Evolutionary conservation across 2,113 vertebrate species (phyloP).

Genomic region (Illadopsis cleaveri): DNA sequence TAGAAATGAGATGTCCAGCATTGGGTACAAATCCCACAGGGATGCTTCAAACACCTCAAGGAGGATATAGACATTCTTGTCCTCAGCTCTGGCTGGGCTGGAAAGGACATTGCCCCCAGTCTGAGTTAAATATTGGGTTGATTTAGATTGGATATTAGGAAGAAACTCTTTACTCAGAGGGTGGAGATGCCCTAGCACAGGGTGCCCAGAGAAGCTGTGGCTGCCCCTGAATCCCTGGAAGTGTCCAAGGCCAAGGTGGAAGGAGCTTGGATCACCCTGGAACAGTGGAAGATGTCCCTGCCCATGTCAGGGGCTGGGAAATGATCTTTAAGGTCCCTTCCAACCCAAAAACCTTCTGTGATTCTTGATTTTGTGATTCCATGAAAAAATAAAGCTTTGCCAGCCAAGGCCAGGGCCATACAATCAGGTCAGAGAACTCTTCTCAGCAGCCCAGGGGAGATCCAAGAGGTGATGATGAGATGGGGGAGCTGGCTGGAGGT

Average conservation of each 20-base stretch:
- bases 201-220: background rate
- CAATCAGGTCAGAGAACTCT: background rate
- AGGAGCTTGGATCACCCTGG: rapidly evolving
- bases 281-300: background rate
- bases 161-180: background rate
- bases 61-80: background rate
- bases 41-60: background rate
- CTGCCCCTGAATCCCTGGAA: background rate
- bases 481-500: background rate
- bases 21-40: background rate
- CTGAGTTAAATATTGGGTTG: background rate
- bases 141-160: background rate
- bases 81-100: background rate
- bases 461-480: background rate
- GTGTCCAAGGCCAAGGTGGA: background rate
- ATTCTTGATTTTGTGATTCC: background rate
- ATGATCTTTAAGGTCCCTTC: background rate
- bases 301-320: rapidly evolving
- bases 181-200: background rate
- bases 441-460: background rate
- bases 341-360: rapidly evolving
- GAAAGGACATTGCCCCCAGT: background rate
- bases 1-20: background rate
- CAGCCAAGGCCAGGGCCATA: background rate
- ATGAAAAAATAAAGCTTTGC: background rate